Evolutionary conservation across 2,113 vertebrate species (phyloP).

Genomic region (Tiliqua scincoides): DNA sequence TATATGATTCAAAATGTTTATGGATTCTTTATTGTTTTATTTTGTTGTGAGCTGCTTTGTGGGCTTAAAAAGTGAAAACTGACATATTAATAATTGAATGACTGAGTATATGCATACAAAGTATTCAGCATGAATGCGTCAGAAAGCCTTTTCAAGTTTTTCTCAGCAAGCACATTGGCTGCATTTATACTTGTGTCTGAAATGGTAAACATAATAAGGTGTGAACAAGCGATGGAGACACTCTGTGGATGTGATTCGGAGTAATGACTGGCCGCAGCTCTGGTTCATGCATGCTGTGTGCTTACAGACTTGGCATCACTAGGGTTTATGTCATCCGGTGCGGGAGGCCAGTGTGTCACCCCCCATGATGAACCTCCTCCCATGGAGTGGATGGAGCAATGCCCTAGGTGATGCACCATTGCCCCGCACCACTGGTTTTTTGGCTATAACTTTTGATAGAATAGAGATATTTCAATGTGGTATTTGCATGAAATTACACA

Average conservation of each 20-base stretch:
- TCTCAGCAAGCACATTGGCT: neutral
- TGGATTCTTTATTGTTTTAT: neutral
- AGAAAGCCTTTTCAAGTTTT: neutral
- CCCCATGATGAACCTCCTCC: too few relatives aligned
- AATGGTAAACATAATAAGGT: too few relatives aligned
- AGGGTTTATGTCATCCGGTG: too few relatives aligned
- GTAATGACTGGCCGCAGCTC: too few relatives aligned
- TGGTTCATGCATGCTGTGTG: neutral
- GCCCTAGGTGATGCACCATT: too few relatives aligned
- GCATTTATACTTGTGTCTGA: neutral
- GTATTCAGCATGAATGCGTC: neutral
- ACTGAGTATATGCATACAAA: neutral
- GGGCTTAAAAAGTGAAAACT: neutral
- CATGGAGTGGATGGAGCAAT: too few relatives aligned
- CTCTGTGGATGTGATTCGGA: neutral
- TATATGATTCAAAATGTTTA: neutral
- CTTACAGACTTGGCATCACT: neutral
- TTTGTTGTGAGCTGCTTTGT: neutral
- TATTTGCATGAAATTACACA: too few relatives aligned
- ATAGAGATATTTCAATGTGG: too few relatives aligned
- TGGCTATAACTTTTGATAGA: too few relatives aligned
- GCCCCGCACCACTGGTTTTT: too few relatives aligned
- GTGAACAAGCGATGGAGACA: neutral
- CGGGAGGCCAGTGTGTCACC: too few relatives aligned
- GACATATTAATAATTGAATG: neutral